Evolutionary conservation across 2,113 vertebrate genomes (phyloP).

Genomic region (Collichthys lucidus): DNA sequence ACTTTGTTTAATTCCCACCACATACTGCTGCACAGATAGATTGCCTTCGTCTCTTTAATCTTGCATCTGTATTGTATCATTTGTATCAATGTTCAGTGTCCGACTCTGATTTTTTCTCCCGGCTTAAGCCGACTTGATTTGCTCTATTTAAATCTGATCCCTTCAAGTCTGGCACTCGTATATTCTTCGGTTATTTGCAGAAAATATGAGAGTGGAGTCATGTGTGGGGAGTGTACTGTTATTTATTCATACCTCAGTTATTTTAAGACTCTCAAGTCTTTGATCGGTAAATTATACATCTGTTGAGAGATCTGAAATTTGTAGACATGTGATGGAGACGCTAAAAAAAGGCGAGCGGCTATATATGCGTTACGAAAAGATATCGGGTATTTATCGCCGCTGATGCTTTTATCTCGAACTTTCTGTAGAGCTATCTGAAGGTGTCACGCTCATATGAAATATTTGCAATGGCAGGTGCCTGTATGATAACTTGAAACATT

Average conservation of each 20-base stretch:
- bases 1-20: background rate
- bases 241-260: constrained; percentile 28
- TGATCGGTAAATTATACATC: constrained; percentile 28
- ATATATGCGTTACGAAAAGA: background rate
- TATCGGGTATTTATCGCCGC: background rate
- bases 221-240: background rate
- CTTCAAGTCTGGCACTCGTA: background rate
- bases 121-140: background rate
- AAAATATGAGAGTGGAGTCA: background rate
- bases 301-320: background rate
- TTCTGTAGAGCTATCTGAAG: background rate
- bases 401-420: constrained; percentile 1
- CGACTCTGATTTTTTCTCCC: no score
- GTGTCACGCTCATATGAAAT: background rate
- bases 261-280: constrained; percentile 22
- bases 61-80: background rate
- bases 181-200: background rate
- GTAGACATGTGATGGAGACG: background rate
- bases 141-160: background rate
- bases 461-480: background rate
- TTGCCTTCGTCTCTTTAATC: background rate
- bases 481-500: constrained; percentile 1
- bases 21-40: background rate
- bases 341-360: background rate
- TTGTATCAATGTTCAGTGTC: background rate